Percentiles rank a stretch among this genome's conserved stretches.
phyloP scores from a whole-genome alignment of 1,140 invertebrate genomes.

The Liolophura sinensis region DNA sequence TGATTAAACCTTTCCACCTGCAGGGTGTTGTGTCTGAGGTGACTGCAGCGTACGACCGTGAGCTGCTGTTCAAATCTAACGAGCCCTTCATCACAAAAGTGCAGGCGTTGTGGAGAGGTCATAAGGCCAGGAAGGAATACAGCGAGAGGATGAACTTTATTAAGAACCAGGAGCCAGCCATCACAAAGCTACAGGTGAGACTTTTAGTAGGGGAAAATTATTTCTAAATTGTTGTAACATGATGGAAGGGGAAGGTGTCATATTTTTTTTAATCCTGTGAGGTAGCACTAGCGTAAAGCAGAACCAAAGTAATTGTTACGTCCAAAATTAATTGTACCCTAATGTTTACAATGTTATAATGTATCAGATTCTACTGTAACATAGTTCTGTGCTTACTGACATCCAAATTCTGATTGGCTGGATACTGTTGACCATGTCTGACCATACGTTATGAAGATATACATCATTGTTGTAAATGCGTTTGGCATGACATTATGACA shows the following conservation, averaged over 20 bases:
- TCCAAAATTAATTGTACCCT: too few species aligned
- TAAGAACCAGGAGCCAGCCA: conserved; percentile 61
- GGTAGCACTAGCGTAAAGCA: too few species aligned
- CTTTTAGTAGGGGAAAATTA: not conserved
- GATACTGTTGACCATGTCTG: too few species aligned
- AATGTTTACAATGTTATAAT: too few species aligned
- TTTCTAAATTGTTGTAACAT: not conserved
- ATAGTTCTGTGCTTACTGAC: too few species aligned
- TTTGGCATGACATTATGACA: too few species aligned
- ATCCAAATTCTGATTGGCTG: too few species aligned
- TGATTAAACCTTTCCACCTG: not conserved
- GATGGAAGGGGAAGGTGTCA: too few species aligned
- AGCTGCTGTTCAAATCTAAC: conserved; percentile 53
- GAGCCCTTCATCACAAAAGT: conserved; percentile 59
- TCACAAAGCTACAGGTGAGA: conserved; percentile 65
- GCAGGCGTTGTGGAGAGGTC: conserved; percentile 70
- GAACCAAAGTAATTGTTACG: conserved; percentile 4
- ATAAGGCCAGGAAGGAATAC: conserved; percentile 65
- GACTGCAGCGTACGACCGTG: conserved; percentile 50
- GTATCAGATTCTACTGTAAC: too few species aligned
- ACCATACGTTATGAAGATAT: too few species aligned
- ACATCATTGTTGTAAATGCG: too few species aligned
- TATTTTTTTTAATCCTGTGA: too few species aligned
- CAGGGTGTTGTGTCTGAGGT: conserved; percentile 51
- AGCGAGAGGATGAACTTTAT: conserved; percentile 61